Evolutionary conservation across 2,113 vertebrate genomes (phyloP).

Genomic region (Otocyon megalotis): DNA sequence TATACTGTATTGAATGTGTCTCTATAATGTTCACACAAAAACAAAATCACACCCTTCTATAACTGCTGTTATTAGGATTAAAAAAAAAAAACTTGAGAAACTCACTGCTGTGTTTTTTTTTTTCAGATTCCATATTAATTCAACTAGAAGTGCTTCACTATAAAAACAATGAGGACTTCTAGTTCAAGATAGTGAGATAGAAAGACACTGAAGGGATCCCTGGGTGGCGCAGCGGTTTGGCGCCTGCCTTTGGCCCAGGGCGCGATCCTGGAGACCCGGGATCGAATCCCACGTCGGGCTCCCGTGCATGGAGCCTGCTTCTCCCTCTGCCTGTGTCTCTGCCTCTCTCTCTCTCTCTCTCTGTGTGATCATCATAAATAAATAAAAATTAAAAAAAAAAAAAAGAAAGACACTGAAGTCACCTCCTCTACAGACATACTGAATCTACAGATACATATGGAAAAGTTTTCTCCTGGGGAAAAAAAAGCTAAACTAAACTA

Average conservation of each 20-base stretch:
- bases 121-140: neutral
- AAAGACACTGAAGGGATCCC: neutral
- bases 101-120: neutral
- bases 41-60: neutral
- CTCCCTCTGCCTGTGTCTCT: no score
- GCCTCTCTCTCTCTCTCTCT: no score
- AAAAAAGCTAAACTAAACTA: neutral
- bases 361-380: no score
- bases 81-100: slow-evolving; percentile 1
- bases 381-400: no score
- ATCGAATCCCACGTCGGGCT: no score
- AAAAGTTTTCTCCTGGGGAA: neutral
- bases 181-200: neutral
- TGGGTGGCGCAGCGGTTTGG: no score
- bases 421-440: neutral
- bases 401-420: neutral
- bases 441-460: neutral
- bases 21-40: slow-evolving; percentile 31
- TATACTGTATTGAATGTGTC: slow-evolving; percentile 37
- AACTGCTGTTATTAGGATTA: neutral
- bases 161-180: neutral
- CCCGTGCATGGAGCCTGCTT: no score
- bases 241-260: no score
- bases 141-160: neutral
- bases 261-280: no score